These are phyloP conservation scores for Danio jaintianensis DNA, from an alignment of 2,797 vertebrate genomes.

Conservation along the genomic window DNA sequence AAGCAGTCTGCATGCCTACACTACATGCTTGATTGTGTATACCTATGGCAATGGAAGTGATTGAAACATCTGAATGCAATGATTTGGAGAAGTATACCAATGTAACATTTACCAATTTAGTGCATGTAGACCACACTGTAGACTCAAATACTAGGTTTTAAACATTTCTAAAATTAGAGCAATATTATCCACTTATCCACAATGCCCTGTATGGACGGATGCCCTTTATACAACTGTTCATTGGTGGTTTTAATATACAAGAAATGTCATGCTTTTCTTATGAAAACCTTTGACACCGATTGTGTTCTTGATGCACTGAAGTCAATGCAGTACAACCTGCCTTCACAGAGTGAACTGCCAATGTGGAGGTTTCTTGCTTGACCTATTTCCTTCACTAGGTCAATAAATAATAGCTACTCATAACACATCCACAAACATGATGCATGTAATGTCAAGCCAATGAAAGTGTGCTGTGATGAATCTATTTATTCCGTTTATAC, in stretches of 20 bases:
- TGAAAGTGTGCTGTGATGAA: constrained; percentile 4
- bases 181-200: neutral
- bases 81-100: no score
- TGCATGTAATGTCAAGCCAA: neutral
- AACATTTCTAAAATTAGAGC: neutral
- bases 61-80: no score
- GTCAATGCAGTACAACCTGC: neutral
- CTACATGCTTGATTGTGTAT: no score
- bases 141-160: neutral
- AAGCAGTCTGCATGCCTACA: no score
- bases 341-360: neutral
- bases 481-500: neutral
- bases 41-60: no score
- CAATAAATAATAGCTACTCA: constrained; percentile 1
- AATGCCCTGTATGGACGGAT: neutral
- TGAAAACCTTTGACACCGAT: constrained; percentile 8
- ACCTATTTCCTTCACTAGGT: constrained; percentile 24
- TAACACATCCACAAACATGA: neutral
- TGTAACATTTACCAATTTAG: no score
- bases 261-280: neutral
- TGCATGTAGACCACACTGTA: neutral
- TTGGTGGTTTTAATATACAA: neutral
- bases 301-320: neutral
- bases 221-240: neutral
- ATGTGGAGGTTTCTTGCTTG: neutral